phyloP scores from a whole-genome alignment of 2,888 invertebrate genomes.

The Pterobdella sp. region DNA sequence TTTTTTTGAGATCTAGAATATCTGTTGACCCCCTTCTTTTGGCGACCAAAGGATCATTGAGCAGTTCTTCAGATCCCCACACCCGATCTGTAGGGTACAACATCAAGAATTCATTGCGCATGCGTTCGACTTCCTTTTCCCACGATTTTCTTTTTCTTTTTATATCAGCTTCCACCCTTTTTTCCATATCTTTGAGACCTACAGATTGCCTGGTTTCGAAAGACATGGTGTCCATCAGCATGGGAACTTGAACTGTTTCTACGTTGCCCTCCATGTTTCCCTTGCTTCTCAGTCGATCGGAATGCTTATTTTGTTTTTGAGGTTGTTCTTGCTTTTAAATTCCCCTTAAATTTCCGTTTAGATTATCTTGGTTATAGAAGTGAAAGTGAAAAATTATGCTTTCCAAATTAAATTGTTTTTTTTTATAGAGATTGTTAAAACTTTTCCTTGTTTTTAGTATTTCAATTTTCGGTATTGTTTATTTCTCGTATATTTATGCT shows the following conservation, averaged over 20 bases:
- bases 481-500: too few species aligned
- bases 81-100: slow-evolving; percentile 35
- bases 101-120: slow-evolving; percentile 38
- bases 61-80: slow-evolving; percentile 37
- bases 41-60: slow-evolving; percentile 36
- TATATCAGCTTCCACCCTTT: slow-evolving; percentile 36
- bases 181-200: slow-evolving; percentile 37
- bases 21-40: slow-evolving; percentile 38
- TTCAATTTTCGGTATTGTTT: too few species aligned
- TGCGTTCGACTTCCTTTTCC: slow-evolving; percentile 38
- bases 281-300: too few species aligned
- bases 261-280: neutral
- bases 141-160: slow-evolving; percentile 36
- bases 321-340: too few species aligned
- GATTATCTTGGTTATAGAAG: too few species aligned
- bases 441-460: too few species aligned
- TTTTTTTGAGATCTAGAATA: slow-evolving; percentile 36
- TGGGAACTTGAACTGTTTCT: slow-evolving; percentile 31
- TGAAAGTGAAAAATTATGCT: too few species aligned
- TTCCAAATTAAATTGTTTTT: too few species aligned
- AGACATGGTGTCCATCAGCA: slow-evolving; percentile 34
- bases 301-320: too few species aligned
- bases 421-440: too few species aligned
- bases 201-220: slow-evolving; percentile 36
- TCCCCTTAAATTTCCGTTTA: too few species aligned